Evolutionary conservation across 2,797 vertebrate genomes (phyloP), one percentile per base, ranked within the genome.

Genomic region (Catostomus latipinnis): DNA sequence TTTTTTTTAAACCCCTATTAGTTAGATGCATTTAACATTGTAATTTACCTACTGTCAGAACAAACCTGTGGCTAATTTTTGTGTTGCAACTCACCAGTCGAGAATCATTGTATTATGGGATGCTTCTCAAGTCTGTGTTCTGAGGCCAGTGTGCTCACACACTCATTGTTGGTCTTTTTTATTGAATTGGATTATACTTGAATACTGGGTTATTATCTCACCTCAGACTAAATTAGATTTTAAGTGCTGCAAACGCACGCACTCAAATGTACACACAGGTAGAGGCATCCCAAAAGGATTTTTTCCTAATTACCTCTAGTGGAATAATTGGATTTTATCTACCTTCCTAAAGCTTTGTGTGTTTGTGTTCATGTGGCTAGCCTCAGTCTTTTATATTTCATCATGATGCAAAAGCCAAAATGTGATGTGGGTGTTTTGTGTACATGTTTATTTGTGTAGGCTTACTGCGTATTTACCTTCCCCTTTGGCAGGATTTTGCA

Each of bases 401-500:
- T 14, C 46, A 43, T 16, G 11, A 56, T 48, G 58, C 68, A 45
- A 45, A 13, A 18, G 16, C 54, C 65, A 53, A n/a, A 68, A 68
- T 50, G 18, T 61, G 56, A 54, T 43, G 58, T 54, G 18, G 12
- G 69, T 49, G 43, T 52, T 63, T 63, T 6, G 34, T 60, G 50
- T 43, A 56, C 54, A 53, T 73, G 81, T 80, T 68, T 54, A 65
- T 72, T 81, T 65, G 71, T 78, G 69, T 78, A 54, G 67, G 57
- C 68, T 45, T 76, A 71, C 53, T 81, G 46, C 1, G 13, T 69
- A 22, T 79, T 80, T 75, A 67, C 70, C 76, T 70, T 14, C 56
- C 18, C 34, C 76, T 60, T 71, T 80, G 80, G 68, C 73, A 99
- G 97, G 96, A 98, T 90, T 98, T 98, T 85, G 93, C 96, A 46